Base-by-base conservation (phyloP, 2,888 invertebrate genomes). In the Emesis castigata region DNA sequence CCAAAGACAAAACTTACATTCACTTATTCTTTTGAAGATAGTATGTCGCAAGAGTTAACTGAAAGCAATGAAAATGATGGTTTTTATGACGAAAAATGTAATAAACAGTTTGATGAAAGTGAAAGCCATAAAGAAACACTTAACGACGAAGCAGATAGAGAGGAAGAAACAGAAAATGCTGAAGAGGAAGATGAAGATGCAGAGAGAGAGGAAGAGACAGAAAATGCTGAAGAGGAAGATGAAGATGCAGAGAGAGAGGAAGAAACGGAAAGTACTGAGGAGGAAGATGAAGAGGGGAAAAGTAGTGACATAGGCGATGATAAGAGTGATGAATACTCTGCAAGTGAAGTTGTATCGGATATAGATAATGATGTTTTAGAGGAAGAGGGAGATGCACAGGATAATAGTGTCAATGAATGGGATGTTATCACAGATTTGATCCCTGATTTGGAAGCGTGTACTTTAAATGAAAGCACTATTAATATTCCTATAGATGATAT, bases 291-390 rank as follows among this genome's bases (percentile, higher is more conserved):
- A 29, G 8, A 29, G 11, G 14, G 69, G 61, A 44, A 62, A n/a
- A 48, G 48, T 3, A n/a, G n/a, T 58, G 68, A 68, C 68, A 73
- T 20, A 73, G 39, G 66, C 64, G 56, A 73, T 22, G 22, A 58
- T 66, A 34, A 58, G 65, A 73, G 65, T 65, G 65, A 77, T 77
- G 66, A 74, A 65, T 78, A 78, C 62, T 78, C 78, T 78, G n/a
- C 62, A 62, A 78, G 78, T 71, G 78, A 78, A 78, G 78, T 78
- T 78, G 71, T 78, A 78, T 78, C 74, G 74, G 74, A 78, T 79
- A 72, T 72, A 75, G 75, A 75, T 64, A 72, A 79, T 68, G 72
- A 64, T 79, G 62, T 44, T 72, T 69, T 61, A 69, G 75, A 75
- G 61, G 72, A 69, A 72, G 79, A 72, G 64, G 72, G 18, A 72